Base-by-base conservation (phyloP, 2,797 vertebrate species). In the Anniella stebbinsi region DNA sequence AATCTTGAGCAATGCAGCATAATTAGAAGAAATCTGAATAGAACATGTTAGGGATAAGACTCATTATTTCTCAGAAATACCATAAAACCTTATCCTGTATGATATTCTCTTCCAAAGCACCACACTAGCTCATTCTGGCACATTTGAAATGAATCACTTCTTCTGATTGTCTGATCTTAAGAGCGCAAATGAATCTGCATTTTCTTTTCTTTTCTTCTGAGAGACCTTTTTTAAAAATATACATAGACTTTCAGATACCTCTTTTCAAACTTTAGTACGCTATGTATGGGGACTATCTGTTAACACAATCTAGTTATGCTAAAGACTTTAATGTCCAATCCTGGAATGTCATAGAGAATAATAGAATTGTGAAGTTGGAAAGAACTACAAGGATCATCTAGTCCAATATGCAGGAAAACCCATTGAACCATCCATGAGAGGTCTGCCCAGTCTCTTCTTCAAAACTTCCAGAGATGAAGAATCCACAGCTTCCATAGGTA, bases 91-190 rank as follows among this genome's bases (percentile, higher is more conserved):
- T 41, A 94, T 96, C 96, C 95, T 87, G 48, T 93, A 90, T 54
- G 89, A 80, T 86, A 89, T 80, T 96, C 92, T 95, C 81, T 91
- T 93, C 90, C 93, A 75, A 80, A 91, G 87, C 41, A 67, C 60
- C 38, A 7, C 3, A 60, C 76, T 92, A 72, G 86, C 93, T 96
- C 91, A 45, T 94, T 92, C 72, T 91, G 91, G 91, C 92, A 81
- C 69, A 10, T 51, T 92, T 89, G 88, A 95, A 95, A 96, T 94
- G 89, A 96, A 94, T 96, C 89, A 89, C 33, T 92, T 30, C 57
- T 82, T 93, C 90, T 25, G n/a, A 91, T 94, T 89, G 86, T 90
- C 94, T 95, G 2, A 0, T 91, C 87, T 21, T 30, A 90, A n/a
- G 92, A 95, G 92, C 92, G 63, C 87, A 80, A 92, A 89, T 92